Evolutionary conservation across 2,113 vertebrate genomes (phyloP), one percentile per base, ranked within the genome.

Genomic region (Ia io): DNA sequence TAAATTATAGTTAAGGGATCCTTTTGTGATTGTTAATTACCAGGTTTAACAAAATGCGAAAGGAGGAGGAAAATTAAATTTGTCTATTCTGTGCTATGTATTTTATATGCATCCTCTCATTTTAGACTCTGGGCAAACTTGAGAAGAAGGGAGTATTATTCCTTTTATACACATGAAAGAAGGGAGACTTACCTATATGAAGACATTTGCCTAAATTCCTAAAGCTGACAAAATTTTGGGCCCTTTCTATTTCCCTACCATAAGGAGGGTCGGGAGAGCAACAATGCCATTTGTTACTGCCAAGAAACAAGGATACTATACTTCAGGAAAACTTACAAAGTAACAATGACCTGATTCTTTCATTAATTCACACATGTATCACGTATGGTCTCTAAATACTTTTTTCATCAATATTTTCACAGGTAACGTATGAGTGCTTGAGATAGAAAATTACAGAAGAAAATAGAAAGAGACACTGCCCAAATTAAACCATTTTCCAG

Each of bases 1-100:
- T 95, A 93, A 95, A 96, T 96, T 84, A 71, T 76, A 93, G 69
- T 94, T 93, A 91, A 94, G 49, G 87, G 44, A 91, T 76, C 28
- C 56, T 94, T 37, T 85, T 89, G 59, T 80, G 69, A 93, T 69
- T 91, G 23, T 93, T 96, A 97, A 96, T 97, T 96, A 95, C 87
- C 40, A 86, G 35, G 25, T 76, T 84, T 59, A 84, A 94, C 28
- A 80, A 67, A 84, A 95, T 76, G n/a, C 74, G 22, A 94, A 93
- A 69, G 32, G 67, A 51, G 18, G 84, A 67, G 14, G 59, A 93
- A 37, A 96, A 96, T 94, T 82, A 70, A 93, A 96, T 86, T 51
- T 49, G n/a, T 42, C 83, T 95, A 4, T 93, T 74, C 63, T 67
- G 70, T 77, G 82, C 40, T 37, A 67, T 6, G 22, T 30, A 76